phyloP scores from a whole-genome alignment of 2,113 vertebrate genomes.

The Oreocharis arfaki region DNA sequence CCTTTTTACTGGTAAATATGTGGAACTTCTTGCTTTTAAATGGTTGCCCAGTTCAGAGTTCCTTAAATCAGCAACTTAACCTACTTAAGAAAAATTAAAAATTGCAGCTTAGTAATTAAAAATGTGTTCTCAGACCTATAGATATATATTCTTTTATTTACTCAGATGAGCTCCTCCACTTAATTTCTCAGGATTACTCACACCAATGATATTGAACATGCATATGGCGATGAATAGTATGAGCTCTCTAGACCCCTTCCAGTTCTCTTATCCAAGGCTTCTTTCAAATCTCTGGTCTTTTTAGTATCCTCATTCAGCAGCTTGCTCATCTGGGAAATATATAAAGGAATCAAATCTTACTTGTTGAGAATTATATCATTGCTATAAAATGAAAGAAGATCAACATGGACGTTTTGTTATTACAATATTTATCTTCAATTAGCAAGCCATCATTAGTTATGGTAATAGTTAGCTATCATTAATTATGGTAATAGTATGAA shows the following conservation, averaged over 20 bases:
- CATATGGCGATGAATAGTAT: background rate
- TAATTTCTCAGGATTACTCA: background rate
- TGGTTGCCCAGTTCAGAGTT: background rate
- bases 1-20: background rate
- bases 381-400: background rate
- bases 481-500: background rate
- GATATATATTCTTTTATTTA: background rate
- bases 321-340: background rate
- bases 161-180: background rate
- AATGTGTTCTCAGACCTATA: background rate
- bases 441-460: background rate
- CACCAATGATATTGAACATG: background rate
- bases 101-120: background rate
- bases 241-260: background rate
- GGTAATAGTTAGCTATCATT: background rate
- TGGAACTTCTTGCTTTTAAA: background rate
- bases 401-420: background rate
- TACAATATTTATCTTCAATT: background rate
- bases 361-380: background rate
- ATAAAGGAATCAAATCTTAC: background rate
- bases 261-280: background rate
- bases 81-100: background rate
- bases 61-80: background rate
- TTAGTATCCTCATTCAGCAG: background rate
- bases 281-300: background rate